These are phyloP conservation scores for Parasteatoda tepidariorum DNA, from an alignment of 1,140 invertebrate genomes.

Conservation along the genomic window DNA sequence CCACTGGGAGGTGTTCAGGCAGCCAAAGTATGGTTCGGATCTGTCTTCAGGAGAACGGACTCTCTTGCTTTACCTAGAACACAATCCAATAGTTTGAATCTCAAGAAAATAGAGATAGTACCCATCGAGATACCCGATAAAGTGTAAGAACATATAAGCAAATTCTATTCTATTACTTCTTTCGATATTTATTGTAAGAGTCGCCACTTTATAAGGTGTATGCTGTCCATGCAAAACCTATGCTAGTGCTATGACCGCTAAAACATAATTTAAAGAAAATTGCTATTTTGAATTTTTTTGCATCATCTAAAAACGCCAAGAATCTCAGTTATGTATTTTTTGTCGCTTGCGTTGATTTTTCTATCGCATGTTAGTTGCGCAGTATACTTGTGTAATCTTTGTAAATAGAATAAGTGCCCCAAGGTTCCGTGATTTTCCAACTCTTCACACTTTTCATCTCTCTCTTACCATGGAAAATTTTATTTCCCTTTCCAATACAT, in stretches of 20 bases:
- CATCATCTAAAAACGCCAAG: too few relatives aligned
- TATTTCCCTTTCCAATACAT: too few relatives aligned
- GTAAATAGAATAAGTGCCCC: too few relatives aligned
- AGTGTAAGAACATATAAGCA: background rate
- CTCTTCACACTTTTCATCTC: too few relatives aligned
- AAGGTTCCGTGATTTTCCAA: too few relatives aligned
- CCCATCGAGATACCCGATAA: conserved; percentile 11
- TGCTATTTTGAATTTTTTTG: background rate
- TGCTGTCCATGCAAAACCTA: background rate
- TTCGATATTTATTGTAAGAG: background rate
- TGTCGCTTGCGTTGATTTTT: too few relatives aligned
- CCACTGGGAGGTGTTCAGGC: background rate
- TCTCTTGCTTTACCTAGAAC: background rate
- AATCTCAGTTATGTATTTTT: too few relatives aligned
- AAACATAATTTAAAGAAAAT: background rate
- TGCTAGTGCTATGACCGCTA: background rate
- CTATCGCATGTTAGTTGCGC: too few relatives aligned
- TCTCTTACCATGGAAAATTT: too few relatives aligned
- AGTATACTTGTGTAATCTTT: too few relatives aligned
- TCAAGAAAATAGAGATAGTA: conserved; percentile 31
- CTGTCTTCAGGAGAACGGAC: background rate
- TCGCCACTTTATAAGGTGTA: background rate
- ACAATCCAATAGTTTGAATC: background rate
- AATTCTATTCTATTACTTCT: background rate
- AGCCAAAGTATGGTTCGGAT: conserved; percentile 48